These are phyloP conservation scores for Globodera ellingtonae DNA, from an alignment of 1,140 invertebrate genomes.

Conservation along the genomic window DNA sequence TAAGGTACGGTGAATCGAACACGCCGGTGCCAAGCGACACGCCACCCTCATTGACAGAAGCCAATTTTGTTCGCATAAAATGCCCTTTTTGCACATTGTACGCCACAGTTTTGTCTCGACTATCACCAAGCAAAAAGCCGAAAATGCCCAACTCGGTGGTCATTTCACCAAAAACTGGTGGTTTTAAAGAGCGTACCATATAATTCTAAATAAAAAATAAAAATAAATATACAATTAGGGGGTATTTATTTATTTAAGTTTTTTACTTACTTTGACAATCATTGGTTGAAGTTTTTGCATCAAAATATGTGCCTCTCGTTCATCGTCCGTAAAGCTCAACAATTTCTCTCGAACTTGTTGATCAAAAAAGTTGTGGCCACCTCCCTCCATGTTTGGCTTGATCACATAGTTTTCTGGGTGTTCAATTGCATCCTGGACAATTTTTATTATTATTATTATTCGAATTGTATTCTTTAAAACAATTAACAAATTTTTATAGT, in stretches of 20 bases:
- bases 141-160: background rate
- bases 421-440: background rate
- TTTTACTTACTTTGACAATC: background rate
- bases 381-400: background rate
- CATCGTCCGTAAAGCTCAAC: background rate
- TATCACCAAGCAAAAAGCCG: slow-evolving; percentile 70
- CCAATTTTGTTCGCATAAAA: slow-evolving; percentile 84
- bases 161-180: background rate
- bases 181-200: background rate
- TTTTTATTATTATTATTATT: too few species aligned
- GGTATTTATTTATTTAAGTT: too few species aligned
- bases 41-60: slow-evolving; percentile 84
- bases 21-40: slow-evolving; percentile 85
- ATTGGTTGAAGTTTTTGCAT: background rate
- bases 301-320: background rate
- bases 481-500: too few species aligned
- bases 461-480: too few species aligned
- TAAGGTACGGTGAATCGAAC: slow-evolving; percentile 72
- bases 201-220: background rate
- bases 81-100: slow-evolving; percentile 82
- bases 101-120: slow-evolving; percentile 13
- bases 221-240: background rate
- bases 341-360: background rate
- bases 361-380: background rate
- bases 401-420: background rate